Percentiles rank a stretch among this genome's conserved stretches.
Evolutionary conservation across 2,797 vertebrate species (phyloP).

Genomic region (Gastrophryne carolinensis): DNA sequence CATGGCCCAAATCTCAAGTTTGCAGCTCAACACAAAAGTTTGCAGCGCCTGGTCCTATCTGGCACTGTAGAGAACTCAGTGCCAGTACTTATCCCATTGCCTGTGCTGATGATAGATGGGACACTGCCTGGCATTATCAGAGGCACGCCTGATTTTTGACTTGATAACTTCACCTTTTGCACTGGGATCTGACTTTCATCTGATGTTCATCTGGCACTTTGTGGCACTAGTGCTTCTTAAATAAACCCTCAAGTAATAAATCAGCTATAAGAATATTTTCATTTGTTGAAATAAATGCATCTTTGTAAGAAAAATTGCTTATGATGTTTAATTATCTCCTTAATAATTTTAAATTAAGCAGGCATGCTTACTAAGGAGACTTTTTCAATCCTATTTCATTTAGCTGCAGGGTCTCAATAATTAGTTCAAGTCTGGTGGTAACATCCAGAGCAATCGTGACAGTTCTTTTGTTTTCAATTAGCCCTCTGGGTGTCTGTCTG

Average conservation of each 20-base stretch:
- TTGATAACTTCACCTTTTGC: no score
- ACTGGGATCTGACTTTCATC: no score
- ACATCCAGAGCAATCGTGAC: slow-evolving; percentile 31
- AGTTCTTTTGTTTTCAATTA: slow-evolving; percentile 48
- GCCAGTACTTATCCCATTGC: no score
- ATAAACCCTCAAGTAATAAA: neutral
- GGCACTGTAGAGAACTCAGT: no score
- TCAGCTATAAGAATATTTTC: slow-evolving; percentile 17
- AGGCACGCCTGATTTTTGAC: no score
- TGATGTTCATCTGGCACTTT: no score
- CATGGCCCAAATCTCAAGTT: no score
- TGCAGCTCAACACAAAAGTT: no score
- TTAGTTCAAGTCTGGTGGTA: slow-evolving; percentile 41
- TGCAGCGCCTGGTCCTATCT: no score
- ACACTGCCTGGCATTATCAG: no score
- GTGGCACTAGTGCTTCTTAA: no score
- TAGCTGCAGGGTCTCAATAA: slow-evolving; percentile 40
- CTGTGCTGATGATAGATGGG: no score
- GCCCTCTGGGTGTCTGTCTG: slow-evolving; percentile 23
- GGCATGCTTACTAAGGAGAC: slow-evolving; percentile 24
- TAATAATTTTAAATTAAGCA: slow-evolving; percentile 54
- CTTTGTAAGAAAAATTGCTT: slow-evolving; percentile 19
- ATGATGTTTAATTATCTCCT: slow-evolving; percentile 36
- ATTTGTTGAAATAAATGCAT: slow-evolving; percentile 1
- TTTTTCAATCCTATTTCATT: slow-evolving; percentile 24